phyloP scores from a whole-genome alignment of 2,888 invertebrate species.

The Leptopilina drosophilae region DNA sequence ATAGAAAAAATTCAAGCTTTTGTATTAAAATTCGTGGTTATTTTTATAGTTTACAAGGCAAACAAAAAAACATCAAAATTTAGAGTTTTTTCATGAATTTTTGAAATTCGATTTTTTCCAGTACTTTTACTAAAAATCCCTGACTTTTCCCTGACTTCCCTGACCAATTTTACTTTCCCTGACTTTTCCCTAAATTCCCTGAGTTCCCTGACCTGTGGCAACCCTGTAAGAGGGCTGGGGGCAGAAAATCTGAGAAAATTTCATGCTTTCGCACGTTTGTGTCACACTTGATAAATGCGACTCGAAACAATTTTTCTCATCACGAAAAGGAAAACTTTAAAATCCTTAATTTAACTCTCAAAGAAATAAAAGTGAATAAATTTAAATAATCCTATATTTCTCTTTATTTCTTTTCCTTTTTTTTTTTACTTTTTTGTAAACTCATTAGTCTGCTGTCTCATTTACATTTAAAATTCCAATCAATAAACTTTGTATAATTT shows the following conservation, averaged over 20 bases:
- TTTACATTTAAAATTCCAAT: not conserved
- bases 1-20: too few relatives aligned
- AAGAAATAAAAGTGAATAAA: not conserved
- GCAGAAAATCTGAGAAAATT: conserved; percentile 41
- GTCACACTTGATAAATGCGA: not conserved
- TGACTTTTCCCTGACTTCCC: too few relatives aligned
- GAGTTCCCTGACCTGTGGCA: too few relatives aligned
- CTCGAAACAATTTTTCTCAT: not conserved
- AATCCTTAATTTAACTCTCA: not conserved
- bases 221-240: not conserved
- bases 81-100: too few relatives aligned
- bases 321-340: not conserved
- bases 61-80: too few relatives aligned
- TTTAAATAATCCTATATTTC: conserved; percentile 2
- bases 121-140: too few relatives aligned
- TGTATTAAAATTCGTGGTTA: too few relatives aligned
- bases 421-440: not conserved
- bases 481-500: conserved; percentile 8
- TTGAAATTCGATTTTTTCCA: too few relatives aligned
- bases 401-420: not conserved
- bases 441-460: not conserved
- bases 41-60: too few relatives aligned
- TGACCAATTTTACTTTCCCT: too few relatives aligned
- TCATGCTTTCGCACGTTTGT: conserved; percentile 37
- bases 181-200: too few relatives aligned